Evolutionary conservation across 2,797 vertebrate species (phyloP), one percentile per base, ranked within the genome.

Genomic region (Erpetoichthys calabaricus): DNA sequence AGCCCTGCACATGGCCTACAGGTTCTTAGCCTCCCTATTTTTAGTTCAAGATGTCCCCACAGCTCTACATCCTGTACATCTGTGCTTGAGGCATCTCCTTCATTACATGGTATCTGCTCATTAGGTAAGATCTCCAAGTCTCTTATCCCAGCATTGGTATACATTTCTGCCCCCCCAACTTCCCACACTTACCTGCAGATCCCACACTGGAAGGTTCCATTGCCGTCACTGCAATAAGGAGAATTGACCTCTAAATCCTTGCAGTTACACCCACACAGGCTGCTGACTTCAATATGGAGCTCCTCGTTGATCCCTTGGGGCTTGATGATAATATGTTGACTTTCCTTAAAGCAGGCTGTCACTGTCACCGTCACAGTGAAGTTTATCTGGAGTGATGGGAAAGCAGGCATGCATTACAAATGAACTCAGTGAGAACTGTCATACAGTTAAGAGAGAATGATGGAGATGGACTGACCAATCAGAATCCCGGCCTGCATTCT

Each of bases 241-340:
- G 80, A 68, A 1, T 5, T 56, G 5, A 50, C 2, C 60, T 77
- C 63, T 1, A 2, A 2, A 2, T 73, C 71, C 1, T 56, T 4
- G 55, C 87, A 89, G 3, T 79, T 10, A 63, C 87, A 89, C 2
- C 71, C 49, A 57, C 87, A 88, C 43, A 72, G 8, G 0, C 79
- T 84, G 3, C 66, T 49, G 57, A 88, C 41, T 3, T 71, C 67
- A 55, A 87, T 70, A 7, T 44, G 73, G 57, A 89, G 60, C 57
- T 75, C 75, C 61, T 88, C 87, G 0, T 62, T 67, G 63, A 86
- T 80, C 52, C 87, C 87, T 46, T 82, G 75, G 9, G 75, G 58
- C 56, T 67, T 74, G 43, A 79, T 78, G 51, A 67, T 61, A 45
- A 89, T 71, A 5, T n/a, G 62, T 50, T 79, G 56, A 4, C 59